Percentiles rank a stretch among this genome's conserved stretches.
Conservation (phyloP, 2,113 vertebrate species). For the Chamaetylas fuelleborni region DNA sequence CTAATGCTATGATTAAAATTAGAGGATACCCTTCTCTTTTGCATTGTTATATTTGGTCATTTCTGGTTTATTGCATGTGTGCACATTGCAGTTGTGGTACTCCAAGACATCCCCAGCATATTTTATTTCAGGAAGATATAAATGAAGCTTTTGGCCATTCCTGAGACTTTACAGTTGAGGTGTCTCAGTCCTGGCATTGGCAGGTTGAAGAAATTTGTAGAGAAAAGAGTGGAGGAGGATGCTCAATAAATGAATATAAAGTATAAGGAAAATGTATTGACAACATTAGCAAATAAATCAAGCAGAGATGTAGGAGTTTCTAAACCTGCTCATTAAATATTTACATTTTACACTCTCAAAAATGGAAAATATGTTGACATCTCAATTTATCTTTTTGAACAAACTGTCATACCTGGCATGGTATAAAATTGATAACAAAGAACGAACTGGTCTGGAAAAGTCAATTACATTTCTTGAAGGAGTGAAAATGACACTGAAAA, state of each 20-base stretch:
- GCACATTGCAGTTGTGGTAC: not conserved
- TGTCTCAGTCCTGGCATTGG: not conserved
- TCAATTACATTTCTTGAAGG: not conserved
- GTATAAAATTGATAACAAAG: not conserved
- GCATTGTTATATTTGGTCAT: not conserved
- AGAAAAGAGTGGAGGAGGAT: not conserved
- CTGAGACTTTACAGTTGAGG: not conserved
- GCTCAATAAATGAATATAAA: not conserved
- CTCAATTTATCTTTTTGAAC: not conserved
- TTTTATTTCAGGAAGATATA: not conserved
- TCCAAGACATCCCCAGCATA: not conserved
- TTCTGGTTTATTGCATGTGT: not conserved
- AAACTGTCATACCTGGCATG: not conserved
- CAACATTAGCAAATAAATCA: not conserved
- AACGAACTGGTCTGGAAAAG: not conserved
- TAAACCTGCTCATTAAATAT: conserved; percentile 11
- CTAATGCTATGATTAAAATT: not conserved
- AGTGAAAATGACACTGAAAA: not conserved
- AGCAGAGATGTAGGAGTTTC: not conserved
- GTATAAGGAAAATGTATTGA: not conserved
- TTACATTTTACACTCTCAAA: not conserved
- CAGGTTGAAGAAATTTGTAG: not conserved
- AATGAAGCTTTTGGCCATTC: not conserved
- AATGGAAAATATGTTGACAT: conserved; percentile 3
- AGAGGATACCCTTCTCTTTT: not conserved